phyloP scores from a whole-genome alignment of 2,113 vertebrate genomes.

The Mustelus asterias region DNA sequence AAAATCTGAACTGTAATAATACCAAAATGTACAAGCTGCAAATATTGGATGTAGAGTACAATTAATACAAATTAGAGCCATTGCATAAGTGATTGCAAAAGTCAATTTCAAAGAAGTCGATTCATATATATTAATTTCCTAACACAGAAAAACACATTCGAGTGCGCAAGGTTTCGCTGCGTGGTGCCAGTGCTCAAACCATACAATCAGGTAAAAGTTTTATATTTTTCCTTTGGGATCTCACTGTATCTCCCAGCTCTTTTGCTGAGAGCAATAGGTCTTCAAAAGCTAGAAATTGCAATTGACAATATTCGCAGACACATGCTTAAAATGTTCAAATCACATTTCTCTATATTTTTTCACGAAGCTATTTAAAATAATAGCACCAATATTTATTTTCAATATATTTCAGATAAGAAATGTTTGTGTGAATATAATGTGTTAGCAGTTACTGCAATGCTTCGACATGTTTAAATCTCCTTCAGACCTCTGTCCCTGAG shows the following conservation, averaged over 20 bases:
- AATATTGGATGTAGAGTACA: neutral
- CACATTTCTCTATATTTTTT: neutral
- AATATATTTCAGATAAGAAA: neutral
- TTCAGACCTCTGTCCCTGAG: neutral
- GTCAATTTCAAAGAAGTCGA: neutral
- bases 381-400: neutral
- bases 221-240: neutral
- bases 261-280: neutral
- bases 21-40: neutral
- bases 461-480: neutral
- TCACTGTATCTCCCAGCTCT: neutral
- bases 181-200: neutral
- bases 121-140: neutral
- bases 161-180: neutral
- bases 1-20: neutral
- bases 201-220: slow-evolving; percentile 6
- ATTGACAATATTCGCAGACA: neutral
- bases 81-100: neutral
- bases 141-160: neutral
- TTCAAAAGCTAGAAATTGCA: neutral
- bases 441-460: neutral
- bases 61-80: neutral
- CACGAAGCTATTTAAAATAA: neutral
- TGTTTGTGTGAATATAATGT: neutral
- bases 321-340: neutral